Percentiles rank a stretch among this genome's conserved stretches.
Conservation (phyloP, 2,888 invertebrate species). For the Copidosoma aretas region DNA sequence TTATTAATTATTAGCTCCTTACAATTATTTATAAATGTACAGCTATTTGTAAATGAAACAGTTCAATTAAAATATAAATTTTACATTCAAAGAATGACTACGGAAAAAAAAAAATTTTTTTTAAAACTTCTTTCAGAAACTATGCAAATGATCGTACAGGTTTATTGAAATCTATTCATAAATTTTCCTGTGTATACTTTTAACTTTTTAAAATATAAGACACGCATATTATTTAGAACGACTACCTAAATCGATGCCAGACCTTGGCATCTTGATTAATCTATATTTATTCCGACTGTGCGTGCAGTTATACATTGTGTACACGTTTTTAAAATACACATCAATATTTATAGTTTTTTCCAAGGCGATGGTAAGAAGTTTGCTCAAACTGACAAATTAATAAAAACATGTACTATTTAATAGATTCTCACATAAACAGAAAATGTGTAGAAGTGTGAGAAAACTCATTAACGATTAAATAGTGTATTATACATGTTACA, state of each 20-base stretch:
- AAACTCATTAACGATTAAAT: neutral
- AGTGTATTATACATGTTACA: neutral
- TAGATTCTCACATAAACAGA: no score
- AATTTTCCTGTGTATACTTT: no score
- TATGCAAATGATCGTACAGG: no score
- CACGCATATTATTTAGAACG: neutral
- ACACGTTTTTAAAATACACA: conserved; percentile 8
- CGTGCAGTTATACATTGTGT: conserved; percentile 40
- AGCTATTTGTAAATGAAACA: no score
- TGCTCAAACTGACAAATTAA: neutral
- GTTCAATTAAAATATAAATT: no score
- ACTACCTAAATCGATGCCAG: conserved; percentile 29
- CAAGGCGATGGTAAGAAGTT: neutral
- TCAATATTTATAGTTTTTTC: neutral
- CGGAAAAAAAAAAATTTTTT: no score
- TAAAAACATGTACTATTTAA: neutral
- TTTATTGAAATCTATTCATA: no score
- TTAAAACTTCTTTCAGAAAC: no score
- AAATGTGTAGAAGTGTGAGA: neutral
- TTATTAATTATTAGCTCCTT: no score
- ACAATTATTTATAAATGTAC: no score
- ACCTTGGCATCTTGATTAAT: conserved; percentile 26
- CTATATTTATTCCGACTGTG: conserved; percentile 45
- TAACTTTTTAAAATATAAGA: no score
- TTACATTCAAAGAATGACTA: no score